A percentile compares a stretch with the other conserved stretches of the same genome.
phyloP scores from a whole-genome alignment of 2,888 invertebrate genomes.

The Volucella inanis region DNA sequence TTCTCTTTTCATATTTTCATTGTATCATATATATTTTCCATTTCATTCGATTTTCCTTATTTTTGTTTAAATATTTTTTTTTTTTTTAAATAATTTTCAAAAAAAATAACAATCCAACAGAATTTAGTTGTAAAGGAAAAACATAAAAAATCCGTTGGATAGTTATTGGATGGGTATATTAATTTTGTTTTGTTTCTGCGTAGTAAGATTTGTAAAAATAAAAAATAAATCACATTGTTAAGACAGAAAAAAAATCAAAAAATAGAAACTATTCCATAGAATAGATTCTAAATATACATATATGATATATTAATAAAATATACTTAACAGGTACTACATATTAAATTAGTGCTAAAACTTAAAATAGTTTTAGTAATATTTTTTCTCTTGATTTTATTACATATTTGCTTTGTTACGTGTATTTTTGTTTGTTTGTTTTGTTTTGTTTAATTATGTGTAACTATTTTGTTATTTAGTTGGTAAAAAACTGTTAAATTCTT shows the following conservation, averaged over 20 bases:
- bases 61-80: slow-evolving; percentile 1
- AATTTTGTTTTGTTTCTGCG: neutral
- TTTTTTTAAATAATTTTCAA: neutral
- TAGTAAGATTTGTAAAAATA: slow-evolving; percentile 49
- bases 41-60: slow-evolving; percentile 23
- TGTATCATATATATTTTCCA: slow-evolving; percentile 20
- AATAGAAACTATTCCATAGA: slow-evolving; percentile 32
- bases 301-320: slow-evolving; percentile 62
- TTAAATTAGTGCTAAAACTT: slow-evolving; percentile 71
- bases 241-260: slow-evolving; percentile 30
- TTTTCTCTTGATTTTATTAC: slow-evolving; percentile 27
- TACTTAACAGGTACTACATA: slow-evolving; percentile 77
- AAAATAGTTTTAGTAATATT: slow-evolving; percentile 55
- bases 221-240: slow-evolving; percentile 66
- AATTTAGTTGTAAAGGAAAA: neutral
- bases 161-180: neutral
- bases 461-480: slow-evolving; percentile 5
- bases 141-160: neutral
- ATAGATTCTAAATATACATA: neutral
- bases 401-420: slow-evolving; percentile 49
- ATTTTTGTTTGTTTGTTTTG: slow-evolving; percentile 26
- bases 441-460: slow-evolving; percentile 12
- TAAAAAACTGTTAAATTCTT: slow-evolving; percentile 4
- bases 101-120: neutral
- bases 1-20: no score